phyloP scores from a whole-genome alignment of 2,113 vertebrate genomes.

The Psittacula cyanocephala region DNA sequence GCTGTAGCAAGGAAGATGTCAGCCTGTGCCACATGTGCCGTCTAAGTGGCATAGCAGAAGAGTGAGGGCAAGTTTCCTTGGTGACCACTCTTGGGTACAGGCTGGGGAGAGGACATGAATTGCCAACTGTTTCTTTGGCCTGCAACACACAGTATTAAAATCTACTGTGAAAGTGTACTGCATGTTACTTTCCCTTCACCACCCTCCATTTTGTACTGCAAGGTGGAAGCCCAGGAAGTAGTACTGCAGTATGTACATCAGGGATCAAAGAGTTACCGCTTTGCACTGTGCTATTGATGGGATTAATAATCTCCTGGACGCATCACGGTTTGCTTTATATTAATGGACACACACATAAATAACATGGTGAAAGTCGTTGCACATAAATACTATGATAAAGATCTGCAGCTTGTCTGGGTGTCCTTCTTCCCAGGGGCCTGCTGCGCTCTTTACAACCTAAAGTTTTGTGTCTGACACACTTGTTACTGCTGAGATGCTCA shows the following conservation, averaged over 20 bases:
- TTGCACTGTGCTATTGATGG: not conserved
- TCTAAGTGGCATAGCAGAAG: not conserved
- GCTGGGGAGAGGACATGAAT: not conserved
- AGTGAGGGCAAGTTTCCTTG: not conserved
- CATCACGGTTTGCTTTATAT: not conserved
- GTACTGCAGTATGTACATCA: not conserved
- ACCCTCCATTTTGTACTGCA: not conserved
- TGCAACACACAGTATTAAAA: not conserved
- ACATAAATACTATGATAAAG: not conserved
- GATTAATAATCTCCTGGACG: not conserved
- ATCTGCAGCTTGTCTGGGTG: not conserved
- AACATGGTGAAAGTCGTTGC: not conserved
- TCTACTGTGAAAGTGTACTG: not conserved
- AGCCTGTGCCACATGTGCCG: not conserved
- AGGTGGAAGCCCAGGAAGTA: not conserved
- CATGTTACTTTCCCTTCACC: not conserved
- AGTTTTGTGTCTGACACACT: not conserved
- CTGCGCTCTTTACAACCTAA: not conserved
- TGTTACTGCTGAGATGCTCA: not conserved
- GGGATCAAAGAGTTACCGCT: accelerated
- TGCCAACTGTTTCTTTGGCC: not conserved
- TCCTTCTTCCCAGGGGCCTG: not conserved
- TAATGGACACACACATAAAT: not conserved
- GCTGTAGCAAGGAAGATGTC: not conserved
- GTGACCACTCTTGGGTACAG: not conserved